phyloP scores from a whole-genome alignment of 2,113 vertebrate species.

The Heteronetta atricapilla region DNA sequence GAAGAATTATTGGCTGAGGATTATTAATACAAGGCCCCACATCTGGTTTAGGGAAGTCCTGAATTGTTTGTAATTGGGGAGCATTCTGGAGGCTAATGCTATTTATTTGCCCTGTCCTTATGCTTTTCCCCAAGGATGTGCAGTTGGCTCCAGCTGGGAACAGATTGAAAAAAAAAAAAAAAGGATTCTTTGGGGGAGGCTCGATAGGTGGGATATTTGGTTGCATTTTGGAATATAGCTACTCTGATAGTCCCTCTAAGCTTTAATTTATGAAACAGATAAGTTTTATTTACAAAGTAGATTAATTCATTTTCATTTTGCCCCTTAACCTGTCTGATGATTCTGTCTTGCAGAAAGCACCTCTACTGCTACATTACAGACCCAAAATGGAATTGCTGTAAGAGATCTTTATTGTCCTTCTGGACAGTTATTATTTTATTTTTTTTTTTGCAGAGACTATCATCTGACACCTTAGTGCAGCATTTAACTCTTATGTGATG shows the following conservation, averaged over 20 bases:
- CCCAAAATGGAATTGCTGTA: constrained; percentile 99
- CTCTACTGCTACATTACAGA: constrained; percentile 97
- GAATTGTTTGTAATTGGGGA: not conserved
- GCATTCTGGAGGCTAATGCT: not conserved
- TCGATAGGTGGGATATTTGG: not conserved
- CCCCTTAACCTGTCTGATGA: not conserved
- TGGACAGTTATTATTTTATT: constrained; percentile 73
- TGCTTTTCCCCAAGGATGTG: not conserved
- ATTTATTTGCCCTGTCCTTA: not conserved
- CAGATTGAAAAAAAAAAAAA: not conserved
- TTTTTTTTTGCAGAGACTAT: constrained; percentile 89
- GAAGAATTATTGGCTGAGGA: not conserved
- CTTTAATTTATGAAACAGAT: not conserved
- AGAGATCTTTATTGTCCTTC: constrained; percentile 75
- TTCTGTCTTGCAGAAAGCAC: constrained; percentile 87
- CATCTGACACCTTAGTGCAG: constrained; percentile 75
- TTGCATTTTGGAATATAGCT: constrained; percentile 1
- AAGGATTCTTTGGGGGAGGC: not conserved
- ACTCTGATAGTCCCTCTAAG: not conserved
- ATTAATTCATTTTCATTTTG: not conserved
- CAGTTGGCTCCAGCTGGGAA: not conserved
- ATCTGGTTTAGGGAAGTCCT: not conserved
- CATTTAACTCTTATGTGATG: constrained; percentile 62
- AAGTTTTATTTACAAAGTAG: not conserved
- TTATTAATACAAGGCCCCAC: not conserved